Conservation (phyloP, 2,113 vertebrate genomes). For the Nibea coibor region DNA sequence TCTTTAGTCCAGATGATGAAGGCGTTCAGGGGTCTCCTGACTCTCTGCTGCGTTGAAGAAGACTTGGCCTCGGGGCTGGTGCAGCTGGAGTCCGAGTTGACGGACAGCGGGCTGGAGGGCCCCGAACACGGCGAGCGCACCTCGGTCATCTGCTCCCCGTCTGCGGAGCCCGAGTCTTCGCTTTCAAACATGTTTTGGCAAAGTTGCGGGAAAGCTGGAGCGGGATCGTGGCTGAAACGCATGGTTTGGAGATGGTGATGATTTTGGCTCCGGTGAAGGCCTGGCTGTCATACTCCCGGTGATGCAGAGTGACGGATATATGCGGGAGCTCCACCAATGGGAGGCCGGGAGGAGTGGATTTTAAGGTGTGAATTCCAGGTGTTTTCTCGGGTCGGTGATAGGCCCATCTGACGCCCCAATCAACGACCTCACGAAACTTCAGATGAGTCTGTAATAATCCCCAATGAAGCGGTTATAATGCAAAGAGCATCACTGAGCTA, state of each 20-base stretch:
- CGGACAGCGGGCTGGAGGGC: constrained; percentile 79
- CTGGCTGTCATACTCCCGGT: constrained; percentile 51
- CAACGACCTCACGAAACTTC: constrained; percentile 58
- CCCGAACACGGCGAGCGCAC: constrained; percentile 63
- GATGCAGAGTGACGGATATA: constrained; percentile 71
- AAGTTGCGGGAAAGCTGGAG: constrained; percentile 42
- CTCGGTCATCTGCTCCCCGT: constrained; percentile 52
- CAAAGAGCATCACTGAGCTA: neutral
- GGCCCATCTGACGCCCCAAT: constrained; percentile 57
- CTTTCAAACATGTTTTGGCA: constrained; percentile 48
- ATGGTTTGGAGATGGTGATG: constrained; percentile 56
- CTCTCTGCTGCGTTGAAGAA: constrained; percentile 72
- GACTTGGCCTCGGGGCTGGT: constrained; percentile 87
- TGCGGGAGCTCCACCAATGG: constrained; percentile 78
- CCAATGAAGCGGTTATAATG: neutral
- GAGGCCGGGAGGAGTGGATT: constrained; percentile 82
- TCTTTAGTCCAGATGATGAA: constrained; percentile 91
- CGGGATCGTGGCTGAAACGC: constrained; percentile 68
- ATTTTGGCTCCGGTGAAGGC: neutral
- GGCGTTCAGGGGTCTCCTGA: constrained; percentile 86
- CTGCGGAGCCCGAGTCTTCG: constrained; percentile 41
- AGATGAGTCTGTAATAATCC: constrained; percentile 21
- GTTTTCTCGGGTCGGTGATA: constrained; percentile 72
- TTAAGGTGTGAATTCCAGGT: constrained; percentile 84
- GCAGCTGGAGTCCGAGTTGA: constrained; percentile 82